These are phyloP conservation scores for Ennomos fuscantarius DNA, from an alignment of 2,888 invertebrate genomes.

Conservation along the genomic window DNA sequence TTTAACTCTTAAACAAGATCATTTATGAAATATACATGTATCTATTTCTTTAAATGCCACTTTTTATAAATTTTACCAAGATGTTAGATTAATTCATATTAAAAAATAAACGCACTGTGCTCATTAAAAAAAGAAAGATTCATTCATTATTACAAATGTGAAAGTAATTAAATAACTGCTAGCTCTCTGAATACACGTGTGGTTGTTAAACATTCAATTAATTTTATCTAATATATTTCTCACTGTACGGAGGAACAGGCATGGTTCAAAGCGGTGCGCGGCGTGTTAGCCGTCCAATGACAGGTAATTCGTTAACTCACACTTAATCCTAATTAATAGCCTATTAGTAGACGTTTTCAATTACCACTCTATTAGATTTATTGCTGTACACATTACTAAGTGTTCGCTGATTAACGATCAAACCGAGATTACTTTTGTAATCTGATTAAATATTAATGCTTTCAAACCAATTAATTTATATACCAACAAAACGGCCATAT, in stretches of 20 bases:
- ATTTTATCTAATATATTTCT: slow-evolving; percentile 32
- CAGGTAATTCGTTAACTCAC: slow-evolving; percentile 72
- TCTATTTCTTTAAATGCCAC: too few relatives aligned
- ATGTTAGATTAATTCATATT: background rate
- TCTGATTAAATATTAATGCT: slow-evolving; percentile 54
- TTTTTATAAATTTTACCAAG: background rate
- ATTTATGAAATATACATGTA: too few relatives aligned
- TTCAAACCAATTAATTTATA: slow-evolving; percentile 42
- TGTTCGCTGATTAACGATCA: slow-evolving; percentile 63
- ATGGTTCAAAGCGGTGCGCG: slow-evolving; percentile 51
- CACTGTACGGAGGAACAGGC: slow-evolving; percentile 18
- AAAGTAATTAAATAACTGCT: slow-evolving; percentile 13
- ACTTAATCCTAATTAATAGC: slow-evolving; percentile 79
- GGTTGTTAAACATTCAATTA: slow-evolving; percentile 31
- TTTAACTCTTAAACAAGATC: too few relatives aligned
- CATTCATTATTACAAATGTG: background rate
- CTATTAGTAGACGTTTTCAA: slow-evolving; percentile 79
- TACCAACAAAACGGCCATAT: slow-evolving; percentile 29
- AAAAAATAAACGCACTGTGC: too few relatives aligned
- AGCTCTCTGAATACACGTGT: slow-evolving; percentile 18
- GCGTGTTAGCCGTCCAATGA: slow-evolving; percentile 51
- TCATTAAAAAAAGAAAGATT: too few relatives aligned
- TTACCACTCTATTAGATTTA: slow-evolving; percentile 77
- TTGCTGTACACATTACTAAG: slow-evolving; percentile 49
- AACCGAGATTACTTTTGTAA: slow-evolving; percentile 53